phyloP scores from a whole-genome alignment of 2,797 vertebrate genomes.

The Notoglanidium macrostoma region DNA sequence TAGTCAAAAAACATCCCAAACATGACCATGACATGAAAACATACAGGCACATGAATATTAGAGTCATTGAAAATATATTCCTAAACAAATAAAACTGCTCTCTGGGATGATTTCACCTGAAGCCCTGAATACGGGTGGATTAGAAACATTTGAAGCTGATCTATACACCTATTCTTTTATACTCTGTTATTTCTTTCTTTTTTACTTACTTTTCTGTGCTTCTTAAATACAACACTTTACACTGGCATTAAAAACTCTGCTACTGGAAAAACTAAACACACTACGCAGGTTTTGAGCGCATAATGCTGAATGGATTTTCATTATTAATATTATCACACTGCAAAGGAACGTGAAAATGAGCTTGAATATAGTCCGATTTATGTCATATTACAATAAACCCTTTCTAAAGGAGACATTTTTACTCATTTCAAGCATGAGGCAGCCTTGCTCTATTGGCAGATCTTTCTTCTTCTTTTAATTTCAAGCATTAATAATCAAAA shows the following conservation, averaged over 20 bases:
- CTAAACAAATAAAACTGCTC: too few relatives aligned
- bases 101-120: neutral
- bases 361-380: neutral
- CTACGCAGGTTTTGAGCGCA: neutral
- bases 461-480: neutral
- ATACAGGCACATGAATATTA: neutral
- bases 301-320: neutral
- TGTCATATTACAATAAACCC: neutral
- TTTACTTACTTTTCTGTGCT: neutral
- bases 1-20: neutral
- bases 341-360: neutral
- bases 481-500: neutral
- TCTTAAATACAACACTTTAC: neutral
- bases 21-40: neutral
- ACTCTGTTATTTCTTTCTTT: neutral
- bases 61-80: neutral
- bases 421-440: neutral
- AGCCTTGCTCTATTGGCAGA: neutral
- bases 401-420: neutral
- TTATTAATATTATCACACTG: neutral
- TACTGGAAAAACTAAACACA: neutral
- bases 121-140: neutral
- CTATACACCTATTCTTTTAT: neutral
- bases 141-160: neutral
- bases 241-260: neutral